Conservation (phyloP, 1,140 invertebrate species). For the Drosophila punjabiensis region DNA sequence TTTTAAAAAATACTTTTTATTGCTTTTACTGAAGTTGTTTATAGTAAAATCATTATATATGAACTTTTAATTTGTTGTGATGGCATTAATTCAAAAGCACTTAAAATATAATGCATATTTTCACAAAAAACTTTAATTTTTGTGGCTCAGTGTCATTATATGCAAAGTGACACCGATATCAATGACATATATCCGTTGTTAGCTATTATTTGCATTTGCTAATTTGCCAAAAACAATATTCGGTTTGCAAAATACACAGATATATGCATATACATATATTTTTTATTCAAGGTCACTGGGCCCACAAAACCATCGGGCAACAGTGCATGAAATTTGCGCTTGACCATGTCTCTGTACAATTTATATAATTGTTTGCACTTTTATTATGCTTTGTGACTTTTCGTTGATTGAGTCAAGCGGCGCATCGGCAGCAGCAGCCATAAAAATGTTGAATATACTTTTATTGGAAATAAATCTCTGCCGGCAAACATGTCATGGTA, state of each 20-base stretch:
- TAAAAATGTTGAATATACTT: constrained; percentile 62
- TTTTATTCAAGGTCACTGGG: constrained; percentile 52
- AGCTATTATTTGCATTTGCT: constrained; percentile 49
- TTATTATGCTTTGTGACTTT: constrained; percentile 36
- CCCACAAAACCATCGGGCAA: constrained; percentile 58
- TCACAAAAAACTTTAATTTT: constrained; percentile 2
- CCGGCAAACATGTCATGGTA: constrained; percentile 28
- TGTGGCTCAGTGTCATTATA: constrained; percentile 43
- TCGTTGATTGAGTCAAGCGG: constrained; percentile 50
- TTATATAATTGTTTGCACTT: constrained; percentile 53
- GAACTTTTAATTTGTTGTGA: no score
- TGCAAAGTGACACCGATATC: constrained; percentile 24
- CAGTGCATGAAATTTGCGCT: constrained; percentile 71
- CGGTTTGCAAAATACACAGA: constrained; percentile 36
- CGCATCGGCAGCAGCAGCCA: constrained; percentile 30
- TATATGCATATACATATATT: background rate
- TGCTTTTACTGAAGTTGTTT: background rate
- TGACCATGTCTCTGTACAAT: constrained; percentile 66
- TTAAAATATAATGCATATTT: constrained; percentile 4
- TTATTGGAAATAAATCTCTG: constrained; percentile 66
- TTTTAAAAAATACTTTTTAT: background rate
- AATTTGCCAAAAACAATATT: constrained; percentile 74
- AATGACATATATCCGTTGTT: constrained; percentile 38
- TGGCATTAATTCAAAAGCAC: background rate
- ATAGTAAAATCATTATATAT: background rate